Evolutionary conservation across 2,888 invertebrate species (phyloP).

Genomic region (Capitulum mitella): DNA sequence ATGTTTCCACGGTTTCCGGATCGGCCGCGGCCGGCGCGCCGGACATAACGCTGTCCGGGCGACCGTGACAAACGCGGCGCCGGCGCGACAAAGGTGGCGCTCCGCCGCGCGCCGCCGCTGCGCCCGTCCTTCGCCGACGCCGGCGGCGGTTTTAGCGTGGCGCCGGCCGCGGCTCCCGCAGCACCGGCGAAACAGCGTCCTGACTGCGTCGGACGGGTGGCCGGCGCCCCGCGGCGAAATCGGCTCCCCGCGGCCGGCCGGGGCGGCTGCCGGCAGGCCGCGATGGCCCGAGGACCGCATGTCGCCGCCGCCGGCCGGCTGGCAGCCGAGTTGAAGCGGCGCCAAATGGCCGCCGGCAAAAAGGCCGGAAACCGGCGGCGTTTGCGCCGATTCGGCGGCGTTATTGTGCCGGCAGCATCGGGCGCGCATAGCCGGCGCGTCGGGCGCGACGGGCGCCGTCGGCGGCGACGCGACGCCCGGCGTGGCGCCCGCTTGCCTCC

Average conservation of each 20-base stretch:
- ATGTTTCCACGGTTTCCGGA: background rate
- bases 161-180: too few relatives aligned
- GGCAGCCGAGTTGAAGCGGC: background rate
- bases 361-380: background rate
- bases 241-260: too few relatives aligned
- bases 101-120: too few relatives aligned
- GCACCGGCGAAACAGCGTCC: too few relatives aligned
- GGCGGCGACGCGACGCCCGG: background rate
- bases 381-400: constrained; percentile 10
- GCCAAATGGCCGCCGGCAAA: background rate
- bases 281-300: background rate
- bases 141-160: too few relatives aligned
- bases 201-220: too few relatives aligned
- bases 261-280: too few relatives aligned
- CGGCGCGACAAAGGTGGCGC: too few relatives aligned
- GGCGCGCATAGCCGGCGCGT: background rate
- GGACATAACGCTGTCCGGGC: too few relatives aligned
- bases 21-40: background rate
- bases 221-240: too few relatives aligned
- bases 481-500: background rate
- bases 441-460: background rate
- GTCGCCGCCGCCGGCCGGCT: background rate
- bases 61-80: too few relatives aligned
- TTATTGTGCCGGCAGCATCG: background rate
- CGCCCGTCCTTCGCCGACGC: too few relatives aligned